phyloP scores from a whole-genome alignment of 2,888 invertebrate species.

The Steinernema scapterisci region DNA sequence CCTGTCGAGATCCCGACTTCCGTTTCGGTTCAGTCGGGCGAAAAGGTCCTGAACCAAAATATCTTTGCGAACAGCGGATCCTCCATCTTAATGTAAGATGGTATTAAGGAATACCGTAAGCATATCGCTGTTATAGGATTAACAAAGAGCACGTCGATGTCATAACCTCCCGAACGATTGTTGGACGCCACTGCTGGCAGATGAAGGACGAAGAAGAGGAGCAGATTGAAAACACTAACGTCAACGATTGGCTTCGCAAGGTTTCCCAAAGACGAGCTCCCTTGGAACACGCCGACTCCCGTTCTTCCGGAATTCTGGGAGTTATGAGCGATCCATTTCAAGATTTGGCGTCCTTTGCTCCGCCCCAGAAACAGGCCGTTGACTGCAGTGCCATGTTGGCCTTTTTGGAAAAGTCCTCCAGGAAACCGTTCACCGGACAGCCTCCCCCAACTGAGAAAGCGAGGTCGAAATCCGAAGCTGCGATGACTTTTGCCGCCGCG shows the following conservation, averaged over 20 bases:
- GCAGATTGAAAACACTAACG: slow-evolving; percentile 42
- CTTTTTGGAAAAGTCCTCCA: background rate
- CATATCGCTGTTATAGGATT: background rate
- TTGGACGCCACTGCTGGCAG: slow-evolving; percentile 57
- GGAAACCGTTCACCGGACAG: slow-evolving; percentile 1
- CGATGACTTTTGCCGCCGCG: slow-evolving; percentile 65
- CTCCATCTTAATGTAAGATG: slow-evolving; percentile 36
- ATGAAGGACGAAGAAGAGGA: slow-evolving; percentile 45
- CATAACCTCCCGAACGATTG: slow-evolving; percentile 56
- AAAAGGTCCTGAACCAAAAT: slow-evolving; percentile 18
- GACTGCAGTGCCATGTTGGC: slow-evolving; percentile 22
- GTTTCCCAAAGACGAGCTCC: slow-evolving; percentile 35
- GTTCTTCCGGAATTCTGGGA: slow-evolving; percentile 13
- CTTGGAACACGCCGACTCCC: background rate
- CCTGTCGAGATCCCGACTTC: slow-evolving; percentile 4
- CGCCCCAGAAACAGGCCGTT: background rate
- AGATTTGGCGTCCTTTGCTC: slow-evolving; percentile 28
- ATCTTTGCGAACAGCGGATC: background rate
- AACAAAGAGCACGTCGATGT: slow-evolving; percentile 2
- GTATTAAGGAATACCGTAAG: background rate
- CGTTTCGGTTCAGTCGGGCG: slow-evolving; percentile 4
- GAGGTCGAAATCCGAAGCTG: slow-evolving; percentile 12
- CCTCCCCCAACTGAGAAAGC: background rate
- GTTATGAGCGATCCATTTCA: slow-evolving; percentile 33
- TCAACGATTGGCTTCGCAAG: slow-evolving; percentile 53